Conservation (phyloP, 1,140 invertebrate genomes). For the Maniola jurtina region DNA sequence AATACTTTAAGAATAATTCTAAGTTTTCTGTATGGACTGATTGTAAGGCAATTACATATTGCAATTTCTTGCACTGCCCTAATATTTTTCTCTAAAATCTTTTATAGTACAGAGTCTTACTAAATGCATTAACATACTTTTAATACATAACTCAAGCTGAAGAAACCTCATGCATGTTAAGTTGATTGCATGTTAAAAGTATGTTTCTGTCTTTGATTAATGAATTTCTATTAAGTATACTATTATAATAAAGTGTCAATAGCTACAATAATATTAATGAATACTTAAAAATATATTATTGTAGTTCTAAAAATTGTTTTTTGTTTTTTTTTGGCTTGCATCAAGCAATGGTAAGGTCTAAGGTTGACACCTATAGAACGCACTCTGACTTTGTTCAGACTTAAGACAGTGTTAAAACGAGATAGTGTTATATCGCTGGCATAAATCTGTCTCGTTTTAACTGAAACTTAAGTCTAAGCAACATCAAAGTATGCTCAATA, state of each 20-base stretch:
- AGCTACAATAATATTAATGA: not conserved
- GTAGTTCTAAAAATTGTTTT: not conserved
- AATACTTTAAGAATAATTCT: not conserved
- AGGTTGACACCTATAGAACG: too few relatives aligned
- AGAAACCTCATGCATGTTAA: too few relatives aligned
- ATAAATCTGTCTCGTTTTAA: too few relatives aligned
- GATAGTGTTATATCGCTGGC: too few relatives aligned
- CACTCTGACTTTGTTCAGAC: too few relatives aligned
- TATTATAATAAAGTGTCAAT: not conserved
- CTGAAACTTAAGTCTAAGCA: too few relatives aligned
- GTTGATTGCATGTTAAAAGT: too few relatives aligned
- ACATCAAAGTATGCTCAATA: too few relatives aligned
- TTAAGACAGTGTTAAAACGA: too few relatives aligned
- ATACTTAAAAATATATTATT: not conserved
- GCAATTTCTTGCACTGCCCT: conserved; percentile 28
- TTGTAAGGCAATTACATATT: conserved; percentile 20
- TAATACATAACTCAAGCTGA: too few relatives aligned
- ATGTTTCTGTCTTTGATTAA: not conserved
- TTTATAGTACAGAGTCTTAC: not conserved
- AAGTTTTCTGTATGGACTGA: conserved; percentile 14
- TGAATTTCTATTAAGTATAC: not conserved
- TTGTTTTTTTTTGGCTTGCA: not conserved
- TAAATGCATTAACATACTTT: too few relatives aligned
- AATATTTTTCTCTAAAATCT: conserved; percentile 8
- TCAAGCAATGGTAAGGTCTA: too few relatives aligned